These are phyloP conservation scores for Sylvicola cinctus DNA, from an alignment of 2,888 invertebrate genomes.

Conservation along the genomic window DNA sequence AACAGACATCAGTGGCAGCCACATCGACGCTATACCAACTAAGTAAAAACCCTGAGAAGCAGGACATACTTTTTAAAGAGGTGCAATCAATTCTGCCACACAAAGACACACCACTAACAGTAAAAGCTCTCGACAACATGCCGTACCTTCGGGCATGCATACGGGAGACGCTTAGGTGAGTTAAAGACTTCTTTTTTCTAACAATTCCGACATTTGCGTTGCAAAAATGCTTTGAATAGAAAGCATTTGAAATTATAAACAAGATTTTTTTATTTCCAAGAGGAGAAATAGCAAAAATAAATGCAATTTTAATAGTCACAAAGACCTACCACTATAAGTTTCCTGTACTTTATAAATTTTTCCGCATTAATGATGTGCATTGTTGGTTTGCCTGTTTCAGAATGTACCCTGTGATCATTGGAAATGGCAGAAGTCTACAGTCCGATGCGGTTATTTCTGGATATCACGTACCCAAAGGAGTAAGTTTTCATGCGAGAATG, in stretches of 20 bases:
- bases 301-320: too few species aligned
- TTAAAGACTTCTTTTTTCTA: neutral
- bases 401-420: constrained; percentile 64
- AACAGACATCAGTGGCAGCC: constrained; percentile 48
- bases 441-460: constrained; percentile 54
- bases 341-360: too few species aligned
- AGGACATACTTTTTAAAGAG: constrained; percentile 41
- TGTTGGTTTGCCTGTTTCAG: constrained; percentile 28
- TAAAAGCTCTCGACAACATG: constrained; percentile 38
- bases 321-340: too few species aligned
- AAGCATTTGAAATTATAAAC: too few species aligned
- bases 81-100: constrained; percentile 33
- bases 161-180: constrained; percentile 51
- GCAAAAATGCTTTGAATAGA: too few species aligned
- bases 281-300: too few species aligned
- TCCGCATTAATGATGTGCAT: too few species aligned
- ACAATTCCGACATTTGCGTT: neutral
- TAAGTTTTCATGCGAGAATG: too few species aligned
- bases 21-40: constrained; percentile 56
- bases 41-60: constrained; percentile 46
- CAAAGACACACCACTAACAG: constrained; percentile 31
- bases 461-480: constrained; percentile 63
- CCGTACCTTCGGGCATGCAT: constrained; percentile 56
- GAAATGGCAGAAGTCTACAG: constrained; percentile 56
- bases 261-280: too few species aligned